Evolutionary conservation across 2,797 vertebrate species (phyloP), one percentile per base, ranked within the genome.

Genomic region (Dendrocincla fuliginosa): DNA sequence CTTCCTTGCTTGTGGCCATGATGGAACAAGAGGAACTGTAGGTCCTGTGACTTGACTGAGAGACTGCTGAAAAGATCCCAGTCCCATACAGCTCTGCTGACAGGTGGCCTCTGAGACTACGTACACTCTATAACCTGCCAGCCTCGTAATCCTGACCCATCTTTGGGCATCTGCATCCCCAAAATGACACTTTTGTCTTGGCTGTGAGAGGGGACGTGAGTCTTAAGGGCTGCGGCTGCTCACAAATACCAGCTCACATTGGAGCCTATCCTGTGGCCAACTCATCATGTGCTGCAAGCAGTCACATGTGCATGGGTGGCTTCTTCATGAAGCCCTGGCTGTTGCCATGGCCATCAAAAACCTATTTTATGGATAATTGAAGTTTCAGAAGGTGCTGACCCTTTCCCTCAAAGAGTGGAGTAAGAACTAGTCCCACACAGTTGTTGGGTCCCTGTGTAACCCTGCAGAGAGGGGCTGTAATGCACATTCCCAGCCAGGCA

Each of bases 81-180:
- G 49, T n/a, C 47, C 41, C 65, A 46, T 46, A 67, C 7, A 57
- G 41, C 22, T 77, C 55, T 76, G 41, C 50, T 88, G 37, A 53
- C 23, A 53, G 24, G 39, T 17, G 20, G 37, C 18, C 41, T 67
- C n/a, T 32, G 37, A 63, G 13, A 35, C 18, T 47, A 35, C 0
- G 6, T 10, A 33, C 28, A 13, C 1, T 3, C n/a, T 15, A 15
- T 5, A 60, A 3, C 10, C 42, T 0, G 1, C 46, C 63, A 69
- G 25, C 16, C 37, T 39, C 24, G 23, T 11, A 79, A 42, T 16
- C 19, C 25, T 71, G 67, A 46, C 23, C 23, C 42, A 53, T 32
- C 41, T 46, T 27, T 24, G 35, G 83, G 24, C 35, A 73, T 23
- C 47, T 59, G 42, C 10, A 42, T 25, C 27, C 37, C 32, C 52